Base-by-base conservation (phyloP, 2,113 vertebrate species). In the Archilochus colubris region DNA sequence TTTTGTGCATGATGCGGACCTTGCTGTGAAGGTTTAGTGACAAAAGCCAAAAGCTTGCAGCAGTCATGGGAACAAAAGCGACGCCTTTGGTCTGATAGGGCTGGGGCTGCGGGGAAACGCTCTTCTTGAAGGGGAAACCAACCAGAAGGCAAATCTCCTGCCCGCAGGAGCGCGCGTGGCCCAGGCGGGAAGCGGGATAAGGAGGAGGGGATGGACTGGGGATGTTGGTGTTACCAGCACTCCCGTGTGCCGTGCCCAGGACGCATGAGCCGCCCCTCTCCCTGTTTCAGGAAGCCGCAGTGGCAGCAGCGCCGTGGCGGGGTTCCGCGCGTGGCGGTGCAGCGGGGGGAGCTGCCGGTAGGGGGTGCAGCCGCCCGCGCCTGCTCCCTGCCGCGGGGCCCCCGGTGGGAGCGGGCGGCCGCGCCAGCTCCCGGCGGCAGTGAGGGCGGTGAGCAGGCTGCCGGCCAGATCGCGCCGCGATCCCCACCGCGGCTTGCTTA, bases 221-320 rank as follows among this genome's bases (percentile, higher is more conserved):
- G 86, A 16, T 7, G 28, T 11, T 16, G 40, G 31, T 3, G 15
- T 4, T 6, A 19, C 14, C 51, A 21, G 43, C 24, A 18, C 28
- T 3, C 21, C 1, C 8, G 12, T 1, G 40, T 15, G 72, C 57
- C 23, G 4, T 3, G 50, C 3, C 38, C 44, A 2, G 78, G 61
- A 1, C 14, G 12, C 0, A 3, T 0, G 15, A 9, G 25, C 22
- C 15, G 7, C 13, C 3, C 6, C 14, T 21, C n/a, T 12, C 12
- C 31, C 74, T 3, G 15, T 1, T 20, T 12, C 3, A 3, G 14
- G 68, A 25, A 38, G 3, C 3, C 23, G 8, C 14, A 5, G 24
- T 0, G 31, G 3, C 1, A 23, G 14, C 2, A 22, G 62, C 0
- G 62, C 25, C 33, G 28, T 3, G 36, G 12, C 36, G 48, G n/a